Evolutionary conservation across 2,888 invertebrate genomes (phyloP), one percentile per base, ranked within the genome.

Genomic region (Caenorhabditis panamensis): DNA sequence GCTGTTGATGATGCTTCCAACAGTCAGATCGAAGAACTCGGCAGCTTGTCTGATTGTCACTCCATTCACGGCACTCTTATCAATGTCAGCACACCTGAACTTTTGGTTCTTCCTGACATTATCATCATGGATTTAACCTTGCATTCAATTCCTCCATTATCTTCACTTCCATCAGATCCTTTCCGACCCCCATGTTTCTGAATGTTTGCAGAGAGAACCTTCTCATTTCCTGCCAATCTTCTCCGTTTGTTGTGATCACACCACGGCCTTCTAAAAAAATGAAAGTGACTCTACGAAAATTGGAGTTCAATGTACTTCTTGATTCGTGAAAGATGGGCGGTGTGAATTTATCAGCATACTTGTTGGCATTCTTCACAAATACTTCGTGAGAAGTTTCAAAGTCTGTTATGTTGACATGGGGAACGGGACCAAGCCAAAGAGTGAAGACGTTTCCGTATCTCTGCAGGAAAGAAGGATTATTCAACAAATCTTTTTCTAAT

Each of bases 131-230:
- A 9, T 11, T 41, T 4, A 18, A 77, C 77, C 77, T 68, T 41
- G 49, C 31, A 68, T 78, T 49, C 44, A 81, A 54, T 36, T 83
- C 83, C 13, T 78, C 68, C 63, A 83, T 56, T 11, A 83, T 76
- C 51, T 59, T 64, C 16, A 62, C 49, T 54, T 83, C 83, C 80
- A 83, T 83, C n/a, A 73, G 1, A 61, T 78, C 80, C 31, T 64
- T 81, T 5, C 83, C 83, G 6, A 83, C 66, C 9, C 83, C 83
- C 63, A 83, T 77, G n/a, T n/a, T n/a, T n/a, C n/a, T n/a, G n/a
- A 83, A 69, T 13, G 72, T 72, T 1, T 67, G 75, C 11, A 83
- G 75, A 1, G 78, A 28, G 51, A 83, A 83, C 18, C 81, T 56
- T 20, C 81, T 61, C 51, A 78, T 73, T 22, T 69, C 71, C 24